Base-by-base conservation (phyloP, 2,888 invertebrate genomes). In the Malachius bipustulatus region DNA sequence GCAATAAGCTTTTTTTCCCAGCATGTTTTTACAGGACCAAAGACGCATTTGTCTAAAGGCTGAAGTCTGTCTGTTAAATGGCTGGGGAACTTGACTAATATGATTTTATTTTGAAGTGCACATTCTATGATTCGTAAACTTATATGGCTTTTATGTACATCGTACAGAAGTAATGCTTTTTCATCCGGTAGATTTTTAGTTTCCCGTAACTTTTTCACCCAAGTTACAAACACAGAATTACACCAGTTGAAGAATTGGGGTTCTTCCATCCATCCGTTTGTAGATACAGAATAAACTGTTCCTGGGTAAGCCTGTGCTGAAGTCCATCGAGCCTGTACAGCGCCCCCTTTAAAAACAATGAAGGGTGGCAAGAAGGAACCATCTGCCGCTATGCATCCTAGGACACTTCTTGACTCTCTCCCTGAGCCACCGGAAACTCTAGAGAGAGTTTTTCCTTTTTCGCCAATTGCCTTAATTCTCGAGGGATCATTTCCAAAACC, bases 231-330 rank as follows among this genome's bases (percentile, higher is more conserved):
- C 39, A 30, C 24, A 19, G 6, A 6, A 8, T 19, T 19, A n/a
- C 6, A 19, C n/a, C 6, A 19, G 6, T 8, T 6, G n/a, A 36
- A 46, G 38, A 47, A 46, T 29, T 44, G 42, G 11, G 46, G 36
- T 36, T 43, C 44, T 37, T 50, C 46, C 49, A 51, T 51, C 47
- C 49, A 50, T 14, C 48, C 49, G 41, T 50, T 50, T 14, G 27
- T 35, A 12, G 49, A 47, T 4, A 38, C 46, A 9, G 47, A 30
- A 36, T 49, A 47, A 8, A 42, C 12, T 11, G 48, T 49, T 13
- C 48, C 46, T 26, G 48, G 47, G 41, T 39, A 47, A 4, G 47
- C 37, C 3, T 40, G 32, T 8, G 32, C 26, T 27, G 47, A 42
- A 16, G 36, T 38, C 45, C 46, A 47, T 1, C 45, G 16, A 4